Percentiles rank a stretch among this genome's conserved stretches.
phyloP scores from a whole-genome alignment of 2,888 invertebrate species.

The Netelia virgata region DNA sequence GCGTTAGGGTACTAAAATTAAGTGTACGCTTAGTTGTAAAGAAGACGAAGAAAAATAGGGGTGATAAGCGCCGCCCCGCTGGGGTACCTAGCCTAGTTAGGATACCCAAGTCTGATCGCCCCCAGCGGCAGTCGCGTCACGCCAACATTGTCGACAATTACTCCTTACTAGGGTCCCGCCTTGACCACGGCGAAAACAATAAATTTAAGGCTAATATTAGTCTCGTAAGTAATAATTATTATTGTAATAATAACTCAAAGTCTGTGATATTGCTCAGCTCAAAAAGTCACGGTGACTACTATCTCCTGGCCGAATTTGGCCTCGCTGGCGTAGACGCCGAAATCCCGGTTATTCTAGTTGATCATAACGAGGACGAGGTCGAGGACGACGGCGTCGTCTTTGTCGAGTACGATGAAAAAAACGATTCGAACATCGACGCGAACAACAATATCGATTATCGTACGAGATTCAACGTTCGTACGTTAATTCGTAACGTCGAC shows the following conservation, averaged over 20 bases:
- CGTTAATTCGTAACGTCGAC: slow-evolving; percentile 20
- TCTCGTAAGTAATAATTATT: slow-evolving; percentile 82
- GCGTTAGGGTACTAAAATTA: slow-evolving; percentile 84
- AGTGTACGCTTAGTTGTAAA: slow-evolving; percentile 82
- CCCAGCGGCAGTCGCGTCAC: slow-evolving; percentile 82
- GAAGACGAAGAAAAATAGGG: slow-evolving; percentile 70
- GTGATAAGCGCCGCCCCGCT: slow-evolving; percentile 80
- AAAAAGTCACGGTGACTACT: slow-evolving; percentile 83
- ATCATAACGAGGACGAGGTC: slow-evolving; percentile 65
- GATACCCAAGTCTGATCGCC: slow-evolving; percentile 85
- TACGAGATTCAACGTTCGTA: slow-evolving; percentile 25
- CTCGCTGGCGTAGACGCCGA: slow-evolving; percentile 73
- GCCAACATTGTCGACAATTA: slow-evolving; percentile 83
- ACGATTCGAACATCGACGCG: slow-evolving; percentile 60
- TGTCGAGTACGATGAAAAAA: background rate
- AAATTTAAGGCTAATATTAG: slow-evolving; percentile 84
- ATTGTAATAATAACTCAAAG: slow-evolving; percentile 83
- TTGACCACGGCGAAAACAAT: slow-evolving; percentile 83
- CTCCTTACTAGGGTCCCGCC: slow-evolving; percentile 84
- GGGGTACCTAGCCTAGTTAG: slow-evolving; percentile 85
- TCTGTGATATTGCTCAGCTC: slow-evolving; percentile 85
- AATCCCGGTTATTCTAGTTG: slow-evolving; percentile 70
- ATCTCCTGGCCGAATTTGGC: slow-evolving; percentile 78
- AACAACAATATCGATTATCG: slow-evolving; percentile 51
- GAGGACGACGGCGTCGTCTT: slow-evolving; percentile 50